Conservation (phyloP, 2,797 vertebrate species). For the Babyrousa celebensis region DNA sequence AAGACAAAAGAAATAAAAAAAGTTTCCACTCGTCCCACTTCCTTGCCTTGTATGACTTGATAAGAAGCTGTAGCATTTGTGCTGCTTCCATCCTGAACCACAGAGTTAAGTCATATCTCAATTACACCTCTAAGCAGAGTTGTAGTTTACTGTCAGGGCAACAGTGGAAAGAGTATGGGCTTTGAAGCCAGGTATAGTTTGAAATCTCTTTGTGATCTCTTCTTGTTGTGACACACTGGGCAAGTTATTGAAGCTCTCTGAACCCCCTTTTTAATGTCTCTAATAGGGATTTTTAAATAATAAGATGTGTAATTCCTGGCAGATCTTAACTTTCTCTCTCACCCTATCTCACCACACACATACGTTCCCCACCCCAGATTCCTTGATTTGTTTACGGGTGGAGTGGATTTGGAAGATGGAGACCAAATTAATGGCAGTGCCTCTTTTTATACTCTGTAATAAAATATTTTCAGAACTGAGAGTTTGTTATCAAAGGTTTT, state of each 20-base stretch:
- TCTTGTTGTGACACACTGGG: neutral
- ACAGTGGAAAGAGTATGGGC: neutral
- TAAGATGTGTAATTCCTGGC: neutral
- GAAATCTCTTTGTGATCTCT: neutral
- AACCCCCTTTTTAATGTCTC: neutral
- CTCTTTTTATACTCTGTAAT: slow-evolving; percentile 27
- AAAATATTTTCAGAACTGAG: slow-evolving; percentile 39
- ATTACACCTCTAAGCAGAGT: neutral
- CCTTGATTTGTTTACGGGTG: slow-evolving; percentile 6
- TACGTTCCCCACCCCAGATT: too few species aligned
- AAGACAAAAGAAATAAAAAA: too few species aligned
- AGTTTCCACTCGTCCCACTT: neutral
- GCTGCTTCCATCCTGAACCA: neutral
- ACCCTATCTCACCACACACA: neutral
- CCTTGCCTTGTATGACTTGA: neutral
- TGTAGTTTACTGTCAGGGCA: neutral
- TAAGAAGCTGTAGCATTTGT: neutral
- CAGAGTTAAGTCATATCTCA: neutral
- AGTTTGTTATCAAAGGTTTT: neutral
- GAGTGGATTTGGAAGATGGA: neutral
- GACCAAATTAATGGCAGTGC: neutral
- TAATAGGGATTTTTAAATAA: slow-evolving; percentile 23
- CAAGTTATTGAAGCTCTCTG: slow-evolving; percentile 2
- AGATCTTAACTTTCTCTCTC: neutral
- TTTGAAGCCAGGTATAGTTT: neutral